Conservation (phyloP, 2,888 invertebrate genomes). For the Scelioninae gen. 2 region DNA sequence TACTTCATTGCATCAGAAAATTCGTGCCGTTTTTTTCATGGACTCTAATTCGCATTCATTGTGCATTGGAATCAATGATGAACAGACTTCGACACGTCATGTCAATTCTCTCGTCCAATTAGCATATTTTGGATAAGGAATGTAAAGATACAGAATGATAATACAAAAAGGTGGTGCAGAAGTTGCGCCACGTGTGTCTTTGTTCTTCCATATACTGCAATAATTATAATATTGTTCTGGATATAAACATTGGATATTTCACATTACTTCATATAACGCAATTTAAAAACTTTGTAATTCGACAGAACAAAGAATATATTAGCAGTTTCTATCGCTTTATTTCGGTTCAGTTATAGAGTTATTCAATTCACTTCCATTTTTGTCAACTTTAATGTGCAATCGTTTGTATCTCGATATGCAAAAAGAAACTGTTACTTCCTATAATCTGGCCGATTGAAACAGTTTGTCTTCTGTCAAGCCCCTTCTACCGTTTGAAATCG, state of each 20-base stretch:
- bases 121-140: constrained; percentile 49
- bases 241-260: neutral
- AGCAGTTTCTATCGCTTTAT: too few species aligned
- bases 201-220: constrained; percentile 13
- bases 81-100: constrained; percentile 47
- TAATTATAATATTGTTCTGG: constrained; percentile 3
- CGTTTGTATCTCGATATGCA: constrained; percentile 6
- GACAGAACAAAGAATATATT: too few species aligned
- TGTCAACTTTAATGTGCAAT: too few species aligned
- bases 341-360: too few species aligned
- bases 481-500: constrained; percentile 35
- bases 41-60: constrained; percentile 44
- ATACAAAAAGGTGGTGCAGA: constrained; percentile 17
- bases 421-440: constrained; percentile 27
- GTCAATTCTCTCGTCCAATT: constrained; percentile 29
- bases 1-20: constrained; percentile 16
- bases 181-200: constrained; percentile 44
- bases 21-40: constrained; percentile 29
- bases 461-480: constrained; percentile 21
- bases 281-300: too few species aligned
- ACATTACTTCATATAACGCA: too few species aligned
- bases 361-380: too few species aligned
- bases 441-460: constrained; percentile 20
- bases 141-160: constrained; percentile 20
- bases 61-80: constrained; percentile 36